Evolutionary conservation across 2,888 invertebrate species (phyloP).

Genomic region (Drymonia ruficornis): DNA sequence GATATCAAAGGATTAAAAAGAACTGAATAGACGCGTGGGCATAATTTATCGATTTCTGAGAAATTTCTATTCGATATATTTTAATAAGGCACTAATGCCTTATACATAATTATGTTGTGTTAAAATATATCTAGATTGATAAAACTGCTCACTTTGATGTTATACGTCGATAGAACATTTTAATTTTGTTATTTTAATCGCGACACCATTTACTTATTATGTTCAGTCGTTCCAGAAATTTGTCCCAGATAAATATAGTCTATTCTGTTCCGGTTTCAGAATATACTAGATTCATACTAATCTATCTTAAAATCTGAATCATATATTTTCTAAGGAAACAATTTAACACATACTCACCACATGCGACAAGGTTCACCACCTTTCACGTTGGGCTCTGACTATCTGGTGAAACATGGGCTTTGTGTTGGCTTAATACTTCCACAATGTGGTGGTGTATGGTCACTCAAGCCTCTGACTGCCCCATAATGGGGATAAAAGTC

Average conservation of each 20-base stretch:
- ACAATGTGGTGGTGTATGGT: too few relatives aligned
- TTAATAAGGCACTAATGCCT: constrained; percentile 7
- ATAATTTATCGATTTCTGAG: constrained; percentile 24
- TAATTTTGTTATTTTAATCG: background rate
- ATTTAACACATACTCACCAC: too few relatives aligned
- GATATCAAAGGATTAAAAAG: constrained; percentile 41
- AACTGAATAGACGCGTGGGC: constrained; percentile 9
- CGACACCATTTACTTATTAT: background rate
- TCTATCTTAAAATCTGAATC: too few relatives aligned
- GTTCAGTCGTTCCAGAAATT: background rate
- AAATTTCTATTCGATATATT: constrained; percentile 10
- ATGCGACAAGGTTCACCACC: too few relatives aligned
- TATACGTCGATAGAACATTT: background rate
- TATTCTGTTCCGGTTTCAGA: background rate
- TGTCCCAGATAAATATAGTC: background rate
- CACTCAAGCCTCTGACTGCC: too few relatives aligned
- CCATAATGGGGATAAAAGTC: too few relatives aligned
- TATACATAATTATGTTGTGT: background rate
- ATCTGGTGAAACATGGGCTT: too few relatives aligned
- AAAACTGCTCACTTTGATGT: background rate
- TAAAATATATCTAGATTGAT: background rate
- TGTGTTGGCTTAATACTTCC: too few relatives aligned
- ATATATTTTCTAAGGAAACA: too few relatives aligned
- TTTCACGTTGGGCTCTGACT: too few relatives aligned
- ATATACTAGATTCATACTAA: too few relatives aligned